These are phyloP conservation scores for Papilio dardanus DNA, from an alignment of 1,140 invertebrate genomes.

Conservation along the genomic window DNA sequence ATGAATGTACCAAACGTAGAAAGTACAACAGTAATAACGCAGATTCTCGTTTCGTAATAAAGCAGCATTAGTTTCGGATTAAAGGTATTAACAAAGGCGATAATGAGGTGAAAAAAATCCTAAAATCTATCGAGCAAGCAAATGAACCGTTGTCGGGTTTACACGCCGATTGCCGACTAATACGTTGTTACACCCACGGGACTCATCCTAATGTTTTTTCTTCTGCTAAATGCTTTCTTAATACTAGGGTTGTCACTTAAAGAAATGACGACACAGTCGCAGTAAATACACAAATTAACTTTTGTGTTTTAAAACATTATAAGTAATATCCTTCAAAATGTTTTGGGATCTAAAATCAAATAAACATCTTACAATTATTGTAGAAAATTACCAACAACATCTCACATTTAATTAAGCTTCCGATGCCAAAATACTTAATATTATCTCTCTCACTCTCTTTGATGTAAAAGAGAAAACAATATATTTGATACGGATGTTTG, in stretches of 20 bases:
- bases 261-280: neutral
- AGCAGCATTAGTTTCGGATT: no score
- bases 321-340: neutral
- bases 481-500: neutral
- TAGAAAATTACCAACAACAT: no score
- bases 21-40: no score
- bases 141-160: constrained; percentile 3
- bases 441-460: no score
- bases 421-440: no score
- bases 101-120: constrained; percentile 22
- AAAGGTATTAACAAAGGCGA: neutral
- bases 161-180: constrained; percentile 42
- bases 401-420: no score
- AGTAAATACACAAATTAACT: neutral
- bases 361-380: no score
- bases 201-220: constrained; percentile 41
- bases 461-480: no score
- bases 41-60: no score
- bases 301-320: neutral
- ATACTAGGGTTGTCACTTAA: constrained; percentile 39
- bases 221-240: constrained; percentile 47
- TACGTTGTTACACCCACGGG: constrained; percentile 52
- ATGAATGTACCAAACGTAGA: no score
- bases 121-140: constrained; percentile 12
- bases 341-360: no score